Base-by-base conservation (phyloP, 1,140 invertebrate genomes). In the Leptestheria dahalacensis region DNA sequence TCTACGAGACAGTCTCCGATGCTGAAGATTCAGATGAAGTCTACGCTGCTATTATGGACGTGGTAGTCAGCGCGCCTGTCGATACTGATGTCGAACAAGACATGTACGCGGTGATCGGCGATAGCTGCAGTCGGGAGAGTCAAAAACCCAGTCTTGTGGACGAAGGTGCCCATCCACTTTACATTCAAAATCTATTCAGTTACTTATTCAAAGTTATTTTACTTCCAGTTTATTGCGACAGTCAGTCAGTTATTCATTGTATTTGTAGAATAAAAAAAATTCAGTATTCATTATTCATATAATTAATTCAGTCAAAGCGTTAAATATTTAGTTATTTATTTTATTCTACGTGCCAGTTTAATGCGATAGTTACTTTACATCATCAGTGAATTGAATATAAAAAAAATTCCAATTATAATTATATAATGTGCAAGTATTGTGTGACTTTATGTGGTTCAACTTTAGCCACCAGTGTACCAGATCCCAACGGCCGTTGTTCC, bases 41-140 rank as follows among this genome's bases (percentile, higher is more conserved):
- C 75, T 91, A 92, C 71, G 88, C 86, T 1, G 87, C 86, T 2
- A 90, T 90, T 59, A 85, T 88, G 63, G 88, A 91, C 66, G 84
- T 68, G 47, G n/a, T 41, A 41, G 33, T 41, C 33, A 62, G 60
- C 82, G 59, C 80, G 79, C 72, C 84, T 3, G 85, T 86, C 60
- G 84, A 80, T 0, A 84, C 84, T 66, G 86, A 83, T n/a, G 88
- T 85, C 60, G 86, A 88, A 70, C 63, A 64, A 26, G 62, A 60
- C 24, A 90, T 87, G 2, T 91, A 91, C 72, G 87, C 88, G 48
- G 85, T 88, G 71, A 91, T 91, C 64, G 82, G 85, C 61, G 83
- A 85, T 4, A 41, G 15, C 6, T 9, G 6, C 33, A 41, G n/a
- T n/a, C n/a, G n/a, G n/a, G n/a, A n/a, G n/a, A n/a, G n/a, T n/a